A percentile compares a stretch with the other conserved stretches of the same genome.
Conservation (phyloP, 2,888 invertebrate species). For the Miltochrista miniata region DNA sequence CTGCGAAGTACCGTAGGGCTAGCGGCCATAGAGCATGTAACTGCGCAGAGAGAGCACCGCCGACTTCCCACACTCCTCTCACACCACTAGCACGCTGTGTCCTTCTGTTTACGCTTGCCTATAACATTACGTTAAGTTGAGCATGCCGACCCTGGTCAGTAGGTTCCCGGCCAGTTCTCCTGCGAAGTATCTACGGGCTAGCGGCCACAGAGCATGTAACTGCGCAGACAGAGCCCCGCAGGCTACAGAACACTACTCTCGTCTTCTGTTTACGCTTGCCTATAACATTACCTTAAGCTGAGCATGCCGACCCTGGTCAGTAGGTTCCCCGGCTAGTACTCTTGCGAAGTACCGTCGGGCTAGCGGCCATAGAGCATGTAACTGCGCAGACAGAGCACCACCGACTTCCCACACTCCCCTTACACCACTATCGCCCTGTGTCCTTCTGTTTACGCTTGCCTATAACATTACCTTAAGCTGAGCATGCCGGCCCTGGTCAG, state of each 20-base stretch:
- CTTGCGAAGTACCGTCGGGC: slow-evolving; percentile 98
- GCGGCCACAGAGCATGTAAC: slow-evolving; percentile 97
- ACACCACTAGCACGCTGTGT: slow-evolving; percentile 45
- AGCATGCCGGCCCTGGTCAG: slow-evolving; percentile 88
- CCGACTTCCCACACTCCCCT: slow-evolving; percentile 50
- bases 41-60: too few species aligned
- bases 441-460: slow-evolving; percentile 47
- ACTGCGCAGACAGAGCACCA: slow-evolving; percentile 70
- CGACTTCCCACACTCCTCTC: slow-evolving; percentile 45
- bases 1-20: slow-evolving; percentile 97
- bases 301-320: slow-evolving; percentile 87
- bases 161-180: too few species aligned
- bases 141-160: too few species aligned
- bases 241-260: slow-evolving; percentile 43
- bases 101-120: slow-evolving; percentile 44
- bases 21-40: slow-evolving; percentile 98
- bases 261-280: slow-evolving; percentile 48
- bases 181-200: too few species aligned
- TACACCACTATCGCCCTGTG: slow-evolving; percentile 45
- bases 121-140: too few species aligned
- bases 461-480: slow-evolving; percentile 86
- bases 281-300: slow-evolving; percentile 86
- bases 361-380: slow-evolving; percentile 97
- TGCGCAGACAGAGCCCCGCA: slow-evolving; percentile 65
- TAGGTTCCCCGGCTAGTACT: slow-evolving; percentile 88